phyloP scores from a whole-genome alignment of 2,888 invertebrate genomes.

The Pherbina coryleti region DNA sequence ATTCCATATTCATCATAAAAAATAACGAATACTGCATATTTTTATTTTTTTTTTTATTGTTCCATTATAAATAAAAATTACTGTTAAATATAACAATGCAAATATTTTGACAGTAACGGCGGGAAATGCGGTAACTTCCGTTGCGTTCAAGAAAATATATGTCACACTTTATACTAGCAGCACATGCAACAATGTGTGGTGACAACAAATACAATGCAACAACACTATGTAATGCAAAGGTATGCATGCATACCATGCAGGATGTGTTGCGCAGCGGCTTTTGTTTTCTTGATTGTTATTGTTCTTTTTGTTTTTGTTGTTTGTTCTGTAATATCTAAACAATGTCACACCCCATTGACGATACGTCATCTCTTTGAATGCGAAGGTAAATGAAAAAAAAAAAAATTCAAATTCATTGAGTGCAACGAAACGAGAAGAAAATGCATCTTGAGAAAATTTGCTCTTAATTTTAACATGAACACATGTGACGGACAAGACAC shows the following conservation, averaged over 20 bases:
- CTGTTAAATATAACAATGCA: not conserved
- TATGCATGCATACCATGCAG: not conserved
- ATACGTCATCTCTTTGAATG: not conserved
- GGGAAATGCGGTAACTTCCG: constrained; percentile 46
- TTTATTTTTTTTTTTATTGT: too few relatives aligned
- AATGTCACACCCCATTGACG: not conserved
- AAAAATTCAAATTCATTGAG: too few relatives aligned
- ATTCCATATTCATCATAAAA: too few relatives aligned
- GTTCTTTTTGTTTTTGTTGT: too few relatives aligned
- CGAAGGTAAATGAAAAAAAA: too few relatives aligned
- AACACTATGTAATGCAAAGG: not conserved
- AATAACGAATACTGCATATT: too few relatives aligned
- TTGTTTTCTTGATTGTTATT: not conserved
- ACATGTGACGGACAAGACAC: too few relatives aligned
- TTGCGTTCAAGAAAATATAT: constrained; percentile 37
- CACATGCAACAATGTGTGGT: constrained; percentile 3
- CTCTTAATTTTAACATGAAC: too few relatives aligned
- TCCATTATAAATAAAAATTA: not conserved
- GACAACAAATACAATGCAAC: not conserved
- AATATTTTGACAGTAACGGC: constrained; percentile 14
- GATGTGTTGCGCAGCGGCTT: not conserved
- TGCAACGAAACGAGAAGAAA: too few relatives aligned
- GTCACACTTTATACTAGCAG: not conserved
- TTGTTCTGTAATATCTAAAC: not conserved
- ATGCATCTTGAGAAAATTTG: too few relatives aligned